phyloP scores from a whole-genome alignment of 2,888 invertebrate species.

The Craniophora ligustri region DNA sequence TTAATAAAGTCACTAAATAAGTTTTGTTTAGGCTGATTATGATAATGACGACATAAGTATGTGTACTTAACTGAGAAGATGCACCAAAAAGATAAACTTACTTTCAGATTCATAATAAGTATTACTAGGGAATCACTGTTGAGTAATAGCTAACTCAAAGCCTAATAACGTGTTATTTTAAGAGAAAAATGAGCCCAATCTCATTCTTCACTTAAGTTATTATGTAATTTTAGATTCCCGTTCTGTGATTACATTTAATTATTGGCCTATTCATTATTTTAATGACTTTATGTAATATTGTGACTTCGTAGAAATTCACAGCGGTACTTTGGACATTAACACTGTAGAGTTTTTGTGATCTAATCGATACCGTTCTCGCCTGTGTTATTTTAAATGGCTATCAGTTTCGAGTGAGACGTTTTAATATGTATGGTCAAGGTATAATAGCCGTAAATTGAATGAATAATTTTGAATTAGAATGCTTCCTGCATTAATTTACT shows the following conservation, averaged over 20 bases:
- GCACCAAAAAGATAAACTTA: not conserved
- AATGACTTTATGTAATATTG: conserved; percentile 56
- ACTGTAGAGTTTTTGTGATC: conserved; percentile 22
- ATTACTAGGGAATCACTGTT: conserved; percentile 11
- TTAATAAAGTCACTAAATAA: too few species aligned
- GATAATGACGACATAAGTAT: too few species aligned
- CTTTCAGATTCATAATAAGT: not conserved
- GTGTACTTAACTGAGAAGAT: too few species aligned
- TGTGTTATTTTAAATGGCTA: conserved; percentile 21
- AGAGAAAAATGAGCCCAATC: conserved; percentile 29
- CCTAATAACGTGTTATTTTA: conserved; percentile 30
- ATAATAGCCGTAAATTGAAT: conserved; percentile 12
- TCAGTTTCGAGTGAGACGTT: conserved; percentile 15
- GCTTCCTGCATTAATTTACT: too few species aligned
- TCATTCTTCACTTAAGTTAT: conserved; percentile 32
- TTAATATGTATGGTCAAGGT: conserved; percentile 13
- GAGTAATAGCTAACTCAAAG: conserved; percentile 23
- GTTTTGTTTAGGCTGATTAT: too few species aligned
- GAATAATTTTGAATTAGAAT: too few species aligned
- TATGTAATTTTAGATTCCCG: conserved; percentile 49
- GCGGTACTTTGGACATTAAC: conserved; percentile 23
- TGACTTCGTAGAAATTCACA: conserved; percentile 34
- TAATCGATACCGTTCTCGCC: conserved; percentile 23
- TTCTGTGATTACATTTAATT: conserved; percentile 53
- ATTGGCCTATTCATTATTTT: conserved; percentile 50